Evolutionary conservation across 1,140 invertebrate species (phyloP).

Genomic region (Patella vulgata): DNA sequence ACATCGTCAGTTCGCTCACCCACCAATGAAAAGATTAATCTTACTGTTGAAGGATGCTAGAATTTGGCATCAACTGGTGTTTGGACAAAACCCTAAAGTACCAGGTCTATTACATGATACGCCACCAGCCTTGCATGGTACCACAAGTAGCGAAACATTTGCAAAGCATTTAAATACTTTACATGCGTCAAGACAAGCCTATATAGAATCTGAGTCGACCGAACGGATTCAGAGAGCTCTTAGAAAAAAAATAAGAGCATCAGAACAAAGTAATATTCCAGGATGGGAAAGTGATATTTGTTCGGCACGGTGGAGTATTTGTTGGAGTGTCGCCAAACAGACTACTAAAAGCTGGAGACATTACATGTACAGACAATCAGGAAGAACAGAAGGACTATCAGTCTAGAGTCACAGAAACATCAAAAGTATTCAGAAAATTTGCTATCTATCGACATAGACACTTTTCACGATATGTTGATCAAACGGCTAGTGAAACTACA

Average conservation of each 20-base stretch:
- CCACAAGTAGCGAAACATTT: slow-evolving; percentile 23
- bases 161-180: slow-evolving; percentile 28
- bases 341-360: slow-evolving; percentile 21
- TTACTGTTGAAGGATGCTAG: slow-evolving; percentile 12
- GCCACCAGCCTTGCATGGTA: slow-evolving; percentile 25
- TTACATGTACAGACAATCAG: too few species aligned
- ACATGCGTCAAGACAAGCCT: slow-evolving; percentile 12
- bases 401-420: too few species aligned
- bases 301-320: slow-evolving; percentile 33
- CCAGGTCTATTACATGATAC: too few species aligned
- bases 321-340: slow-evolving; percentile 36
- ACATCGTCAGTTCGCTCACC: too few species aligned
- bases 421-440: too few species aligned
- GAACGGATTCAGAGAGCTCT: slow-evolving; percentile 12
- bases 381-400: too few species aligned
- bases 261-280: slow-evolving; percentile 29
- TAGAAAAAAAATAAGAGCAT: slow-evolving; percentile 14
- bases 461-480: too few species aligned
- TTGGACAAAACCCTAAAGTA: slow-evolving; percentile 5
- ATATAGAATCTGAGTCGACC: slow-evolving; percentile 13
- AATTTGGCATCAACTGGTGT: slow-evolving; percentile 1
- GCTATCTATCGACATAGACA: too few species aligned
- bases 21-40: slow-evolving; percentile 12
- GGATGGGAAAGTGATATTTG: slow-evolving; percentile 42
- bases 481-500: too few species aligned